phyloP scores from a whole-genome alignment of 2,797 vertebrate genomes.

The Menidia menidia region DNA sequence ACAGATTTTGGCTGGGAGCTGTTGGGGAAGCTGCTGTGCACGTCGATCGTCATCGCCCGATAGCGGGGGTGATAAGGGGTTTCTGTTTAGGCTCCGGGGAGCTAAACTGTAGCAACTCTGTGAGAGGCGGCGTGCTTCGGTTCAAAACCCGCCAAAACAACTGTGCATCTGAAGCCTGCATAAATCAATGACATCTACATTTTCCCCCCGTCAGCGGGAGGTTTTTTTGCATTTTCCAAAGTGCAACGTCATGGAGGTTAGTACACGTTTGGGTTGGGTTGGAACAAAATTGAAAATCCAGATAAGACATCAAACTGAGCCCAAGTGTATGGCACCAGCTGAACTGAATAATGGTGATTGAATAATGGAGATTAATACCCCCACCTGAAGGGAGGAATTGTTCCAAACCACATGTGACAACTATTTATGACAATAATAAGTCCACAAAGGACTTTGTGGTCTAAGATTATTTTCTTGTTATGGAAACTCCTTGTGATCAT shows the following conservation, averaged over 20 bases:
- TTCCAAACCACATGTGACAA: not conserved
- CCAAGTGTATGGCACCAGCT: not conserved
- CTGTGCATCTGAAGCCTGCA: not conserved
- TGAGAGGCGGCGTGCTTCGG: not conserved
- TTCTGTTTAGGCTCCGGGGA: slow-evolving; percentile 18
- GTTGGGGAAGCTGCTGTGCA: not conserved
- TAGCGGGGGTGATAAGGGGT: slow-evolving; percentile 1
- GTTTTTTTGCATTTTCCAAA: not conserved
- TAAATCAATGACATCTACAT: slow-evolving; percentile 1
- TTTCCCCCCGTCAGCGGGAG: not conserved
- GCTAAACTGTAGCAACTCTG: slow-evolving; percentile 18
- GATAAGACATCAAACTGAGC: not conserved
- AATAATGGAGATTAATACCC: not conserved
- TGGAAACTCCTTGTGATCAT: no score
- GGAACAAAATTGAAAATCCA: no score
- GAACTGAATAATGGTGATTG: not conserved
- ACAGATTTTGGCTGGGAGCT: not conserved
- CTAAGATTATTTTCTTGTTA: no score
- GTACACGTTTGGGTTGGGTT: not conserved
- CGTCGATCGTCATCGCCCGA: not conserved
- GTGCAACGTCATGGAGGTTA: not conserved
- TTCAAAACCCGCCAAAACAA: slow-evolving; percentile 12
- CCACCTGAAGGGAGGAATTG: not conserved
- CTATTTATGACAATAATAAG: no score
- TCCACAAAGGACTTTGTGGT: no score